These are phyloP conservation scores for Megaptera novaeangliae DNA, from an alignment of 2,113 vertebrate species.

Conservation along the genomic window DNA sequence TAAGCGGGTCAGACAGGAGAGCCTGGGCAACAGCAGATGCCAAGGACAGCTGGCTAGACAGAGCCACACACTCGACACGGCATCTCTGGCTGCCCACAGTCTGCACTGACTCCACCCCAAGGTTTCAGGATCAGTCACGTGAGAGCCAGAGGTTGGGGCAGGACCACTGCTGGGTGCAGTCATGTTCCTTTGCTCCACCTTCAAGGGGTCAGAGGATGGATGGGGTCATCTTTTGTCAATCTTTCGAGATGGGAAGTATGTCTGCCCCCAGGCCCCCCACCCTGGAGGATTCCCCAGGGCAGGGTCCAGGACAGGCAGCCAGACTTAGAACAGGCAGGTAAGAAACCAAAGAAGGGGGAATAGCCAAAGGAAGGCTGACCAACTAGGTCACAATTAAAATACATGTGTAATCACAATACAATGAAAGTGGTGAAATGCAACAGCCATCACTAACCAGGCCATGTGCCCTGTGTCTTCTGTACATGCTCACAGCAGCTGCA, in stretches of 20 bases:
- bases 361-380: not conserved
- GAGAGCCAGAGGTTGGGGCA: not conserved
- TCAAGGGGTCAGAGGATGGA: no score
- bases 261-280: not conserved
- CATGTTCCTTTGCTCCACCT: not conserved
- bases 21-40: not conserved
- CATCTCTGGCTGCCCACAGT: accelerated
- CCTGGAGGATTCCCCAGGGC: not conserved
- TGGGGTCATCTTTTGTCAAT: accelerated
- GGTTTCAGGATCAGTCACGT: not conserved
- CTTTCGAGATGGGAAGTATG: not conserved
- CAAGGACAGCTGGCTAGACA: not conserved
- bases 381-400: not conserved
- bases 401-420: not conserved
- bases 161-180: not conserved
- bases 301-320: not conserved
- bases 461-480: not conserved
- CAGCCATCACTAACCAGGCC: not conserved
- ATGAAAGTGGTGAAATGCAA: not conserved
- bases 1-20: no score
- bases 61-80: accelerated
- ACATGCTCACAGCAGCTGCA: accelerated
- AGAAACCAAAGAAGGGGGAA: not conserved
- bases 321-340: not conserved
- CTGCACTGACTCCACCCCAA: accelerated